Evolutionary conservation across 2,113 vertebrate species (phyloP), one percentile per base, ranked within the genome.

Genomic region (Brevimyrus niger): DNA sequence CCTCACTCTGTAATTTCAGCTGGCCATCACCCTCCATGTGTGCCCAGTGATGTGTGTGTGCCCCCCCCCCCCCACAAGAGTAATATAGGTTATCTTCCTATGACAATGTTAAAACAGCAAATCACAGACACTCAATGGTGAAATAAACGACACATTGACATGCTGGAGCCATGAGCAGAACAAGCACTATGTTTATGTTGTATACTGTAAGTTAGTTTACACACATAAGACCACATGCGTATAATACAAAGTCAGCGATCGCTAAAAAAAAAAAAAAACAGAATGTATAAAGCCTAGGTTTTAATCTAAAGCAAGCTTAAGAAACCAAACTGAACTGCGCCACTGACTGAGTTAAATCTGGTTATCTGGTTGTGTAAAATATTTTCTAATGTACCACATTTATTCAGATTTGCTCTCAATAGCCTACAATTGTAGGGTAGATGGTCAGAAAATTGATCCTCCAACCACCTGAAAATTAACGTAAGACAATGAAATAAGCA

Each of bases 1-100:
- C 69, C 17, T 31, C 31, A 1, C 31, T 58, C 88, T 89, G 58
- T 89, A 51, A 89, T 89, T 89, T 84, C 82, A 58, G 19, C 31
- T 17, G 65, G 48, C 47, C 46, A 55, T n/a, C 87, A 17, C 61
- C n/a, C 61, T 48, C 46, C 61, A 55, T 84, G 73, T 51, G 47
- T 86, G 85, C 82, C 13, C 35, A 44, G 38, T 31, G 76, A 58
- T 35, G 46, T 89, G 88, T 83, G 76, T 51, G 88, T 27, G 80
- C 73, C 38, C 50, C 31, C 0, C 42, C 76, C 47, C 42, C 23
- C 58, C 3, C 42, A 44, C 42, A 46, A 51, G 50, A 51, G 50
- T 51, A 51, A 17, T 51, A 15, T 17, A 15, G 50, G 50, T 51
- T 15, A 51, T 51, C 50, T 2, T 51, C 3, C 15, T 53, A 53